Base-by-base conservation (phyloP, 1,140 invertebrate genomes). In the Drosophila sproati region DNA sequence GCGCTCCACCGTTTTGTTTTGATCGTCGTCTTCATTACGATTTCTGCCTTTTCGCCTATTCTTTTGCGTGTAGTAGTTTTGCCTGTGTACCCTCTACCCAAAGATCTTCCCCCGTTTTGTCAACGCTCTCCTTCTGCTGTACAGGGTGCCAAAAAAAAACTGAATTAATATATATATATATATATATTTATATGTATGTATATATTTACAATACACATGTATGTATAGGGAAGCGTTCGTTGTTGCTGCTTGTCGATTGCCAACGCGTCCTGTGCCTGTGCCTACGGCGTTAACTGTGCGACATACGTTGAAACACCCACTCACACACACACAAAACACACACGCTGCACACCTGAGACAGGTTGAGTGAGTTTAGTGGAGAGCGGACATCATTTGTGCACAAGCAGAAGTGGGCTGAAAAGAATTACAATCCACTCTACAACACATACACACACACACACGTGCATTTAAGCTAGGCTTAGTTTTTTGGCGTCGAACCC, bases 221-320 rank as follows among this genome's bases (percentile, higher is more conserved):
- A 20, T 20, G 20, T 20, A 20, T 20, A 20, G 20, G 20, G 28
- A 68, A 74, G 74, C 79, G 85, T 89, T 88, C 81, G 85, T 88
- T 88, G 85, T 88, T 88, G 85, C 85, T 88, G 85, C 85, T 89
- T 88, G 85, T 89, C 85, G 85, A 89, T 88, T 88, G 85, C 85
- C 85, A 89, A 86, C 85, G 20, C 20, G 80, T 85, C 71, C 83
- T 89, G 85, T 88, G 73, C 73, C 73, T 76, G 59, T 89, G 87
- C 70, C 85, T 82, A 81, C 83, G 72, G 81, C 82, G 74, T 76
- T 81, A 57, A 63, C 50, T 57, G 47, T 70, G 56, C 66, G 50
- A 64, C 69, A 64, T 10, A 57, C 41, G 39, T 43, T 28, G 34
- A 57, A 28, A 54, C 64, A 47, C 37, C 67, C 47, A 73, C 37